Evolutionary conservation across 2,113 vertebrate genomes (phyloP).

Genomic region (Lophura nycthemera): DNA sequence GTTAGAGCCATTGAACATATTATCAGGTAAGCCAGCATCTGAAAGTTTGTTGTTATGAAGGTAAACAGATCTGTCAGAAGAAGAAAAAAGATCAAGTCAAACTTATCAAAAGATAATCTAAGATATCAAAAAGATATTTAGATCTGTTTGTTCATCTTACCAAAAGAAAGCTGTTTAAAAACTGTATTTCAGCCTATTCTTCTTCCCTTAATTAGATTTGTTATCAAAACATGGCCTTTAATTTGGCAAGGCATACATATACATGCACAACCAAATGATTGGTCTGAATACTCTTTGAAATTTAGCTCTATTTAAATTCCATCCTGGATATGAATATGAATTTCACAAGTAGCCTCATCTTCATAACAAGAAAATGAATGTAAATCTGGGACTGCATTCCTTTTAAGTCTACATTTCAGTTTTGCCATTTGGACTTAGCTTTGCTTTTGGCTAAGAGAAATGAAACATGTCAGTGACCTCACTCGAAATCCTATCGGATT

Average conservation of each 20-base stretch:
- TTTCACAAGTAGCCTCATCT: not conserved
- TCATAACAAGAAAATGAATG: not conserved
- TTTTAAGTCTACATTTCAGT: not conserved
- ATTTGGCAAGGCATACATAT: not conserved
- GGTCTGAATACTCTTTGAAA: not conserved
- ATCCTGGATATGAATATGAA: not conserved
- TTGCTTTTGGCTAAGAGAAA: not conserved
- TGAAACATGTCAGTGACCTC: not conserved
- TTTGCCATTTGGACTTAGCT: not conserved
- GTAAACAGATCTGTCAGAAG: conserved; percentile 89
- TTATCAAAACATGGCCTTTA: not conserved
- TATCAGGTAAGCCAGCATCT: conserved; percentile 89
- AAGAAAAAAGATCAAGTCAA: not conserved
- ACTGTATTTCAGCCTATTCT: not conserved
- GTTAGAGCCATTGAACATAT: conserved; percentile 91
- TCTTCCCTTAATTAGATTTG: not conserved
- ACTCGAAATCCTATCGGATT: not conserved
- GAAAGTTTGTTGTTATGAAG: conserved; percentile 98
- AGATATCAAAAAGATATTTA: not conserved
- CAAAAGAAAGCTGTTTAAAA: not conserved
- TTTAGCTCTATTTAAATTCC: not conserved
- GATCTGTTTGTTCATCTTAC: not conserved
- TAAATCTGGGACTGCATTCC: not conserved
- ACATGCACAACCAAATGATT: not conserved
- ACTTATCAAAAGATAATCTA: not conserved